These are phyloP conservation scores for Phrynocephalus guinanensis DNA, from an alignment of 2,797 vertebrate species.

Conservation along the genomic window DNA sequence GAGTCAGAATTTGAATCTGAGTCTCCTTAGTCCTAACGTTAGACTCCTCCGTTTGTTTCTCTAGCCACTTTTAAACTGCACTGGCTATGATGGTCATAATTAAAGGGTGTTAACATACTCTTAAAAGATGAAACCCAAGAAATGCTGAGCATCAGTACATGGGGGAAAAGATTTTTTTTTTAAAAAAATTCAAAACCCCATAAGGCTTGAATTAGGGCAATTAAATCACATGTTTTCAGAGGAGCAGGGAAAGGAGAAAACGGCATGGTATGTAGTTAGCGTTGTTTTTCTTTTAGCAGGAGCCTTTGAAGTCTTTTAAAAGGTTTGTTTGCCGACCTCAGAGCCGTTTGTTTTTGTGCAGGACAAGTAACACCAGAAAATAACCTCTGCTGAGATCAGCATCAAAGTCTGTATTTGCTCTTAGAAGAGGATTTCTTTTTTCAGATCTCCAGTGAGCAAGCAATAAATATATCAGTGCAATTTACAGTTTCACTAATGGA, in stretches of 20 bases:
- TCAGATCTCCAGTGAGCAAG: background rate
- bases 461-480: background rate
- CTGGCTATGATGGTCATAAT: no score
- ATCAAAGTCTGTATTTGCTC: background rate
- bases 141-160: no score
- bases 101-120: no score
- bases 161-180: no score
- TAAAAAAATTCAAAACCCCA: no score
- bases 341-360: constrained; percentile 11
- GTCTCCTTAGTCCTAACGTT: no score
- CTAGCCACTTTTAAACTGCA: no score
- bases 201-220: background rate
- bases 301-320: background rate
- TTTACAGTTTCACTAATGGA: constrained; percentile 5
- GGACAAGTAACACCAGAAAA: background rate
- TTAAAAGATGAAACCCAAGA: no score
- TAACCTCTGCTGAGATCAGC: constrained; percentile 3
- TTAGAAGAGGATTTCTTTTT: background rate
- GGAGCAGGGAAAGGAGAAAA: background rate
- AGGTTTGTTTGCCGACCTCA: constrained; percentile 4
- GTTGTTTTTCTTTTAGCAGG: constrained; percentile 6
- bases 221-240: constrained; percentile 8
- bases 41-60: no score
- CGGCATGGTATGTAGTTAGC: background rate
- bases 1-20: no score